phyloP scores from a whole-genome alignment of 2,113 vertebrate genomes.

The Hymenochirus boettgeri region DNA sequence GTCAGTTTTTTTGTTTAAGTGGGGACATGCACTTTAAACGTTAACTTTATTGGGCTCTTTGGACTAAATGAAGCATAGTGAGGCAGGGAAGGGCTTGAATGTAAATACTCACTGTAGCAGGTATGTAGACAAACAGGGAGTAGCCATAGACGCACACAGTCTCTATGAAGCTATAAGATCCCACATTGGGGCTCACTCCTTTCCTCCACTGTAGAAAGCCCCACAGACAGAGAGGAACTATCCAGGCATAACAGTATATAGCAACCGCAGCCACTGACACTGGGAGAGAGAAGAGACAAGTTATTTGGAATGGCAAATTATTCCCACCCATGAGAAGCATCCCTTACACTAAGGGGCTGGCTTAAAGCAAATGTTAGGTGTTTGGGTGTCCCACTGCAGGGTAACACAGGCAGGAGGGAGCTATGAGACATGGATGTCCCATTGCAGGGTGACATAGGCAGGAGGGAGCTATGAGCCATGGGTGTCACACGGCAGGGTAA shows the following conservation, averaged over 20 bases:
- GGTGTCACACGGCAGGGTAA: not conserved
- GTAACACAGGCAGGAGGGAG: not conserved
- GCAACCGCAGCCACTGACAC: slow-evolving; percentile 70
- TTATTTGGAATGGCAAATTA: not conserved
- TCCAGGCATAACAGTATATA: slow-evolving; percentile 79
- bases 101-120: slow-evolving; percentile 75
- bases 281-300: slow-evolving; percentile 45
- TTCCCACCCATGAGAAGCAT: not conserved
- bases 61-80: too few species aligned
- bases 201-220: slow-evolving; percentile 79
- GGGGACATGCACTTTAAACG: too few species aligned
- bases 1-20: too few species aligned
- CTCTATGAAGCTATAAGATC: slow-evolving; percentile 77
- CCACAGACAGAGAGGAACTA: slow-evolving; percentile 75
- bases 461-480: not conserved
- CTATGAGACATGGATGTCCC: slow-evolving; percentile 1
- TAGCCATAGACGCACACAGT: slow-evolving; percentile 81
- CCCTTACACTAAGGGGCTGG: too few species aligned
- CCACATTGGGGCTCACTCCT: slow-evolving; percentile 51
- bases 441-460: not conserved
- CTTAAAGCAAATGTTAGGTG: too few species aligned
- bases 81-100: too few species aligned
- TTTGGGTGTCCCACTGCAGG: too few species aligned
- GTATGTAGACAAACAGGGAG: slow-evolving; percentile 79
- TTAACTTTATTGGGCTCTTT: too few species aligned